Conservation (phyloP, 2,888 invertebrate species). For the Unio pictorum region DNA sequence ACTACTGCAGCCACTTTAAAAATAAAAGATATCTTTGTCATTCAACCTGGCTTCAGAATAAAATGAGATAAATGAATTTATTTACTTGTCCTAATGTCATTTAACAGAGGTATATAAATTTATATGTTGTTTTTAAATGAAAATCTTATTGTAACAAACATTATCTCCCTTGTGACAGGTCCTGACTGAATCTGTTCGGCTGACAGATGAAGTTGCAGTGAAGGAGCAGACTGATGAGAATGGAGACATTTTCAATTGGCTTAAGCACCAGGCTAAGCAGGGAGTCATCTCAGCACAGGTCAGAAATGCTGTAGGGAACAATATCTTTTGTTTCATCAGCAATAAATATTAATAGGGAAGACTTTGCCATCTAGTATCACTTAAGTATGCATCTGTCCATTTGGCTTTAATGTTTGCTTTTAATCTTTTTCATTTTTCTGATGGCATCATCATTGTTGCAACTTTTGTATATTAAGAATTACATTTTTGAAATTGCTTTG, state of each 20-base stretch:
- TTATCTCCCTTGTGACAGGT: conserved; percentile 41
- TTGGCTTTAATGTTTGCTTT: neutral
- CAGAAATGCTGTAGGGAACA: neutral
- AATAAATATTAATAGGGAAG: neutral
- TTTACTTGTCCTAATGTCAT: neutral
- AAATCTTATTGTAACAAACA: too few relatives aligned
- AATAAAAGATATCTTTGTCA: neutral
- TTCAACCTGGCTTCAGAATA: neutral
- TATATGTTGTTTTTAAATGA: too few relatives aligned
- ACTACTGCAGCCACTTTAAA: neutral
- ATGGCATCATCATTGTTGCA: too few relatives aligned
- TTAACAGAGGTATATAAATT: neutral
- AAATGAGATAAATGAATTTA: too few relatives aligned
- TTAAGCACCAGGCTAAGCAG: conserved; percentile 67
- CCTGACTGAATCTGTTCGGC: conserved; percentile 64
- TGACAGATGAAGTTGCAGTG: conserved; percentile 63
- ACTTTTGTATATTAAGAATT: too few relatives aligned
- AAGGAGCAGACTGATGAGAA: conserved; percentile 66
- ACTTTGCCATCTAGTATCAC: neutral
- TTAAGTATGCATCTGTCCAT: neutral
- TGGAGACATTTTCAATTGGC: conserved; percentile 68
- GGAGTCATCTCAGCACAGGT: conserved; percentile 69
- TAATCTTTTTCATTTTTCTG: too few relatives aligned
- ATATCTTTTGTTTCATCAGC: neutral
- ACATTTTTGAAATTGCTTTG: too few relatives aligned